A percentile compares a stretch with the other conserved stretches of the same genome.
phyloP scores from a whole-genome alignment of 1,140 invertebrate genomes.

The Rhopalosiphum maidis region DNA sequence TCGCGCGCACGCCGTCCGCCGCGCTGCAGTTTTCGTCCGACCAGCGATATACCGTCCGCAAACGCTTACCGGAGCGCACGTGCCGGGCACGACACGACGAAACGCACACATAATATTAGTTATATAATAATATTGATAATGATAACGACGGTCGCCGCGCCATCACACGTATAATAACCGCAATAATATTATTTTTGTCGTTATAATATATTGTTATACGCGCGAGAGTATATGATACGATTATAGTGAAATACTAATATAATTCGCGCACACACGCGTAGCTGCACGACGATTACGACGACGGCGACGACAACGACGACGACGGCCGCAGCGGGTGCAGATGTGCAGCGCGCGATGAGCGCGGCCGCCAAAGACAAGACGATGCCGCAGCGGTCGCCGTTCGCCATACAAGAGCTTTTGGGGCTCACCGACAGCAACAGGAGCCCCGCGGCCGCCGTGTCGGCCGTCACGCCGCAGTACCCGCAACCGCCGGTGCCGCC shows the following conservation, averaged over 20 bases:
- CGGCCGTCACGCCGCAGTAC: constrained; percentile 61
- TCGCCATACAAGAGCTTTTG: constrained; percentile 89
- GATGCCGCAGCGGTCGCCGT: constrained; percentile 85
- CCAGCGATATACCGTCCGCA: background rate
- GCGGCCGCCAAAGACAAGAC: constrained; percentile 47
- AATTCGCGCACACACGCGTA: background rate
- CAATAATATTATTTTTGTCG: background rate
- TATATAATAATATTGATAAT: background rate
- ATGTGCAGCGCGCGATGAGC: constrained; percentile 9
- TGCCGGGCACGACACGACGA: background rate
- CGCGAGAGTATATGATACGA: background rate
- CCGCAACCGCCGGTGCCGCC: constrained; percentile 60
- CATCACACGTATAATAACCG: background rate
- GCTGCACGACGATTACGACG: too few species aligned
- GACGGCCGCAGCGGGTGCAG: constrained; percentile 9
- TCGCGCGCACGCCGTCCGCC: background rate
- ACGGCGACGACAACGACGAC: background rate
- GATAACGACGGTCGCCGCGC: background rate
- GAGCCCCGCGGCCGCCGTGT: constrained; percentile 63
- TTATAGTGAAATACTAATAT: background rate
- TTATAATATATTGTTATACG: background rate
- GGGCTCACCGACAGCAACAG: constrained; percentile 67
- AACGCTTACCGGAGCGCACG: background rate
- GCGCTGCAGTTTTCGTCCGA: background rate
- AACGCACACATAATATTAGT: background rate